Evolutionary conservation across 2,113 vertebrate species (phyloP).

Genomic region (Cyprinus carpio): DNA sequence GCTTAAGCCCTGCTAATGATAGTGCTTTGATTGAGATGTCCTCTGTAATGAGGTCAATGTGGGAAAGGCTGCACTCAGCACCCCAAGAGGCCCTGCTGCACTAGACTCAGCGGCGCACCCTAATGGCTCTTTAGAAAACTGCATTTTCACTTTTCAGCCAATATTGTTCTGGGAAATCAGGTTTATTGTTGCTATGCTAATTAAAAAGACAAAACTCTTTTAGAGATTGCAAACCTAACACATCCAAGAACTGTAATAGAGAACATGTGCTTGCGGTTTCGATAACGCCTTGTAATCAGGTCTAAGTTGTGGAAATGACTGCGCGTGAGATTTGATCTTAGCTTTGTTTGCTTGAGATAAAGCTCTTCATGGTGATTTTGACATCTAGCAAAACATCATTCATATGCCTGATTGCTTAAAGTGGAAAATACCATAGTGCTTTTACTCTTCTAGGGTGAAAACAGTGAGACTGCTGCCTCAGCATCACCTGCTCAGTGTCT

Average conservation of each 20-base stretch:
- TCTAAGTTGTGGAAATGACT: neutral
- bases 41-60: conserved; percentile 54
- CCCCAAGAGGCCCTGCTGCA: neutral
- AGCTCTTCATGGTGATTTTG: neutral
- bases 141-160: conserved; percentile 33
- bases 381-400: neutral
- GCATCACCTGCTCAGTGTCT: neutral
- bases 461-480: neutral
- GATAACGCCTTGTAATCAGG: neutral
- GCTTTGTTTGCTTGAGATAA: conserved; percentile 18
- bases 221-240: conserved; percentile 24
- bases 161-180: conserved; percentile 35
- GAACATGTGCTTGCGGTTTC: conserved; percentile 22
- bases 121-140: conserved; percentile 26
- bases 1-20: conserved; percentile 53
- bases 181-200: conserved; percentile 42
- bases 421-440: neutral
- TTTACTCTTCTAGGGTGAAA: neutral
- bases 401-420: neutral
- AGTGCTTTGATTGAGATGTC: conserved; percentile 43
- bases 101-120: conserved; percentile 42
- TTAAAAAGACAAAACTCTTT: conserved; percentile 36
- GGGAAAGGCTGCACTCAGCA: conserved; percentile 24
- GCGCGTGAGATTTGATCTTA: neutral
- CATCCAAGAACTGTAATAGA: conserved; percentile 30